A percentile compares a stretch with the other conserved stretches of the same genome.
phyloP scores from a whole-genome alignment of 2,888 invertebrate genomes.

The Athetis lepigone region DNA sequence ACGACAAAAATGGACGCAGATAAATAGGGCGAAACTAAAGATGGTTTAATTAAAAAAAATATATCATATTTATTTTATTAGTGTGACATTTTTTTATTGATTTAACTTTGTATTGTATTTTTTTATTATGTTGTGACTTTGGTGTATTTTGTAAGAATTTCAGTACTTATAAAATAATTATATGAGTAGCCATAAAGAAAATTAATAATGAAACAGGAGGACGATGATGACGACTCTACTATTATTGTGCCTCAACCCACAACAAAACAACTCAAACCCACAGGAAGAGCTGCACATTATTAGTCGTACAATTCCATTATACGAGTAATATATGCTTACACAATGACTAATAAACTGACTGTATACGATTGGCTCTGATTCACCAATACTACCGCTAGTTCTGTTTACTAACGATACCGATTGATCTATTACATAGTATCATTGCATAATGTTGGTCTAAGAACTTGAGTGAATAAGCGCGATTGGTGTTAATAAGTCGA shows the following conservation, averaged over 20 bases:
- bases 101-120: no score
- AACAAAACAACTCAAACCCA: no score
- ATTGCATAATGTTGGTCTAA: slow-evolving; percentile 53
- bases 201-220: background rate
- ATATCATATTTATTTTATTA: no score
- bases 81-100: no score
- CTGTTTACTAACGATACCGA: slow-evolving; percentile 52
- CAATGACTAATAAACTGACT: slow-evolving; percentile 38
- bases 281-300: slow-evolving; percentile 8
- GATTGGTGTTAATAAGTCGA: background rate
- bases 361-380: slow-evolving; percentile 44
- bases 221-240: background rate
- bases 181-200: no score
- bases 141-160: no score
- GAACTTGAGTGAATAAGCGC: slow-evolving; percentile 24
- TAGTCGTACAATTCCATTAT: slow-evolving; percentile 1
- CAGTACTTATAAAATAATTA: no score
- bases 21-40: no score
- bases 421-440: slow-evolving; percentile 46
- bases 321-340: slow-evolving; percentile 12
- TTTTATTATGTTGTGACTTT: no score
- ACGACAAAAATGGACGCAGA: background rate
- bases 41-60: no score
- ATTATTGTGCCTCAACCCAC: background rate
- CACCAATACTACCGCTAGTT: slow-evolving; percentile 30